phyloP scores from a whole-genome alignment of 2,113 vertebrate genomes.

The Cnemophilus loriae region DNA sequence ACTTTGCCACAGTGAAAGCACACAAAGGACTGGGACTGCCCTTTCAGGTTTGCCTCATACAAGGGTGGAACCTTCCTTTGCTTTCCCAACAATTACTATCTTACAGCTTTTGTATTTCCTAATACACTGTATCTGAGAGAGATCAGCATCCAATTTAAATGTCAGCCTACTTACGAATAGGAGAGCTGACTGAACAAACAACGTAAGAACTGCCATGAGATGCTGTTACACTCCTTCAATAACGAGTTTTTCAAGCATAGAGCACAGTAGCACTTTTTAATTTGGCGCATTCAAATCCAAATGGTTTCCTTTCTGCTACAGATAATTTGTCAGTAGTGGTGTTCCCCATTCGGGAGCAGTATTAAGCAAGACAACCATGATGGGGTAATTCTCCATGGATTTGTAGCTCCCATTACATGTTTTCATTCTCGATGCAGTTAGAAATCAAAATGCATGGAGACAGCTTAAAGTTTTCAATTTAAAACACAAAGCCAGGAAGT shows the following conservation, averaged over 20 bases:
- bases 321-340: not conserved
- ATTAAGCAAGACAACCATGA: not conserved
- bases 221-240: not conserved
- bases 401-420: not conserved
- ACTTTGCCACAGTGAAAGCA: not conserved
- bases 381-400: not conserved
- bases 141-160: not conserved
- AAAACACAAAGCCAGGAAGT: not conserved
- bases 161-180: not conserved
- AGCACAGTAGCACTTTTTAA: not conserved
- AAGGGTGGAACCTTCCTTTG: not conserved
- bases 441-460: not conserved
- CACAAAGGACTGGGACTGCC: not conserved
- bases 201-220: not conserved
- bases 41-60: not conserved
- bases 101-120: not conserved
- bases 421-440: not conserved
- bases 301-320: not conserved
- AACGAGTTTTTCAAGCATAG: not conserved
- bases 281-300: not conserved
- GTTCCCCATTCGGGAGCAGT: not conserved
- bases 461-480: not conserved
- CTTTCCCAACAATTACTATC: not conserved
- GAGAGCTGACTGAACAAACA: not conserved
- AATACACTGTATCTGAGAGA: not conserved